Evolutionary conservation across 2,113 vertebrate genomes (phyloP).

Genomic region (Archocentrus centrarchus): DNA sequence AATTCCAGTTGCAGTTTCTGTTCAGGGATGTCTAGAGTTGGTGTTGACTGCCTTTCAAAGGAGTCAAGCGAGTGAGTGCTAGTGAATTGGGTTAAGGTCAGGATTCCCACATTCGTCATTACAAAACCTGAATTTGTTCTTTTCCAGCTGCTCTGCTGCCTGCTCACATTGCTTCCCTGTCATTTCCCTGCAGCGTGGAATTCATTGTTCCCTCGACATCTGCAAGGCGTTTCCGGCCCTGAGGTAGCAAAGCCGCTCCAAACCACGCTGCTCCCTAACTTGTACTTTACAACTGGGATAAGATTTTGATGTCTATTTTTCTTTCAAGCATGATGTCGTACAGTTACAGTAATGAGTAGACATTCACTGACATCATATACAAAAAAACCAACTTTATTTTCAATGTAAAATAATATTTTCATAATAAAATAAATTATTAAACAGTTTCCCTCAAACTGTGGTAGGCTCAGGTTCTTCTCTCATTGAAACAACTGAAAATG

Average conservation of each 20-base stretch:
- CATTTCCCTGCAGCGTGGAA: not conserved
- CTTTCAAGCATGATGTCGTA: not conserved
- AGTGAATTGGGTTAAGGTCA: not conserved
- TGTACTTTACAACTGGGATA: not conserved
- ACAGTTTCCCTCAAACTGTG: too few relatives aligned
- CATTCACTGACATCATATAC: too few relatives aligned
- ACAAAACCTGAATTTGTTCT: not conserved
- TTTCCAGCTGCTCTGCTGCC: too few relatives aligned
- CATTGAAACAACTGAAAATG: too few relatives aligned
- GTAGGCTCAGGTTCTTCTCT: too few relatives aligned
- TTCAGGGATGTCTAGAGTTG: too few relatives aligned
- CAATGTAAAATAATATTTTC: too few relatives aligned
- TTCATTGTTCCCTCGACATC: not conserved
- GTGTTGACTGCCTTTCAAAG: too few relatives aligned
- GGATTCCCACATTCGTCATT: not conserved
- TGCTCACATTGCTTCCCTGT: not conserved
- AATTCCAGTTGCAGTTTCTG: not conserved
- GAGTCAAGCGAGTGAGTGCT: too few relatives aligned
- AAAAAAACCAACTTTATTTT: too few relatives aligned
- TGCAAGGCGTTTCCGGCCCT: not conserved
- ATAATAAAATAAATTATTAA: too few relatives aligned
- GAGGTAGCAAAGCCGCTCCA: not conserved
- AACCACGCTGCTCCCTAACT: not conserved
- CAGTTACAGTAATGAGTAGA: not conserved
- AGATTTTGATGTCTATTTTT: not conserved